phyloP scores from a whole-genome alignment of 2,888 invertebrate genomes.

The Antitype chi region DNA sequence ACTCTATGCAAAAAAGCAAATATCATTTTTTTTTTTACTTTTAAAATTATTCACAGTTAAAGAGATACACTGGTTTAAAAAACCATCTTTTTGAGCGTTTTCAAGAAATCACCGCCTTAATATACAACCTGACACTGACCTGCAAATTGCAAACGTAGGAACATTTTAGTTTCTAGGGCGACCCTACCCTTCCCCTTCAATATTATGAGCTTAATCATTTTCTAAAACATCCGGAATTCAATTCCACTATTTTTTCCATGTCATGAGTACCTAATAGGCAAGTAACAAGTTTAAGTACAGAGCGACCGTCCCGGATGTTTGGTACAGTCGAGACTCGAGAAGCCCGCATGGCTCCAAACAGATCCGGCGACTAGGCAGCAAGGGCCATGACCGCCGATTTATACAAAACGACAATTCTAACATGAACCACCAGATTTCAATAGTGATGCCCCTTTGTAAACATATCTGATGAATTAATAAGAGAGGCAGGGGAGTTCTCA shows the following conservation, averaged over 20 bases:
- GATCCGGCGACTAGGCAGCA: conserved; percentile 73
- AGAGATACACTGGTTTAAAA: no score
- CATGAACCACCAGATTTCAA: conserved; percentile 74
- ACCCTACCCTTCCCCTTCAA: no score
- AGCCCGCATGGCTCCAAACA: conserved; percentile 80
- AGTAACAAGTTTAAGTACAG: conserved; percentile 27
- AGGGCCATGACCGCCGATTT: conserved; percentile 81
- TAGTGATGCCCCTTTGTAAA: conserved; percentile 69
- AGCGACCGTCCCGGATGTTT: conserved; percentile 77
- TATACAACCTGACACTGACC: no score
- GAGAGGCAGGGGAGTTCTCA: conserved; percentile 74
- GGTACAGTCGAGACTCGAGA: conserved; percentile 70
- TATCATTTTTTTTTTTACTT: no score
- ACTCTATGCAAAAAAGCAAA: no score
- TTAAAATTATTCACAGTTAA: no score
- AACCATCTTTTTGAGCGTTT: no score
- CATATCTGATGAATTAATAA: conserved; percentile 71
- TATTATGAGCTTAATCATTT: neutral
- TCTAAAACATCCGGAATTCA: conserved; percentile 1
- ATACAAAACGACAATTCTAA: conserved; percentile 77
- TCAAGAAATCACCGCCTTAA: no score
- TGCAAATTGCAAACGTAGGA: no score
- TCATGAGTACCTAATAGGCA: conserved; percentile 43
- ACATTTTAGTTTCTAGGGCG: no score
- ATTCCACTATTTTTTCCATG: conserved; percentile 30